These are phyloP conservation scores for Euschistus heros DNA, from an alignment of 1,140 invertebrate genomes.

Conservation along the genomic window DNA sequence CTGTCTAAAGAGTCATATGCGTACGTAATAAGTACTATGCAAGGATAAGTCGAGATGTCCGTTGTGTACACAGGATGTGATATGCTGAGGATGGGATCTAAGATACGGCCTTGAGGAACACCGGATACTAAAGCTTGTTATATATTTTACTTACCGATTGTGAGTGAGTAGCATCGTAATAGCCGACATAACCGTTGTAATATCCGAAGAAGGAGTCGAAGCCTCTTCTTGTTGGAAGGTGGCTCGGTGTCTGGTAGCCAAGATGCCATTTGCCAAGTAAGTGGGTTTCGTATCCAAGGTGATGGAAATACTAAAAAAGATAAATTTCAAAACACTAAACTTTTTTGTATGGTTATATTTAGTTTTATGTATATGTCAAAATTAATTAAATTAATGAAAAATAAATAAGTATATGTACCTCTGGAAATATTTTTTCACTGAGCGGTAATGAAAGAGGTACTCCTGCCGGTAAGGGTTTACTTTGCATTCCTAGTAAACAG, in stretches of 20 bases:
- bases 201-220: slow-evolving; percentile 71
- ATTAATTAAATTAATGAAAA: too few species aligned
- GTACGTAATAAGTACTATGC: too few species aligned
- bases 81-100: too few species aligned
- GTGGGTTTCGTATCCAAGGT: slow-evolving; percentile 63
- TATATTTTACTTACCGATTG: too few species aligned
- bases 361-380: too few species aligned
- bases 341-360: too few species aligned
- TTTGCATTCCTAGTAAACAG: slow-evolving; percentile 32
- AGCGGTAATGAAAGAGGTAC: slow-evolving; percentile 42
- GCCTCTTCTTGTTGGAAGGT: slow-evolving; percentile 60
- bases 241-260: slow-evolving; percentile 58
- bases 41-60: too few species aligned
- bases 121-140: too few species aligned
- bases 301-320: slow-evolving; percentile 38
- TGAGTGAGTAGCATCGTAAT: slow-evolving; percentile 52
- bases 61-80: too few species aligned
- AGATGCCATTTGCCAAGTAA: slow-evolving; percentile 90
- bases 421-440: slow-evolving; percentile 39
- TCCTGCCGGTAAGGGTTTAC: slow-evolving; percentile 39
- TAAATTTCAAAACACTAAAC: background rate
- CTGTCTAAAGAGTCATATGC: too few species aligned
- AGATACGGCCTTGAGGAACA: too few species aligned
- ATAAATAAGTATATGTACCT: too few species aligned
- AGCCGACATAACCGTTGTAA: slow-evolving; percentile 78